Conservation (phyloP, 2,797 vertebrate genomes). For the Myotis planiceps region DNA sequence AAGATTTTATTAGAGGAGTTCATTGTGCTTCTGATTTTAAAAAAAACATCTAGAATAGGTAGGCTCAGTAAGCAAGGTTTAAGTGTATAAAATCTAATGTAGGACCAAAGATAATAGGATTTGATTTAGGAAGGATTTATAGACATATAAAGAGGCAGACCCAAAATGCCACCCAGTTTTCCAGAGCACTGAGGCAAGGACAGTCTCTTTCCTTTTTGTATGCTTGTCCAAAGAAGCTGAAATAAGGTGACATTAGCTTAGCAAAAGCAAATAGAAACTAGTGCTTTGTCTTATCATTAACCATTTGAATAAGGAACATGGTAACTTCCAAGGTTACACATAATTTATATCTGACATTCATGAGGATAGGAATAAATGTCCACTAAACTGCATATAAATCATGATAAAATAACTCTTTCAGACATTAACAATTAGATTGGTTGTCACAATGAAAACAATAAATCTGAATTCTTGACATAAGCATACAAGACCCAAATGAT, state of each 20-base stretch:
- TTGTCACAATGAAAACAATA: constrained; percentile 44
- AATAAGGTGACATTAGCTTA: constrained; percentile 3
- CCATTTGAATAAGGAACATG: constrained; percentile 43
- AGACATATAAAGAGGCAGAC: background rate
- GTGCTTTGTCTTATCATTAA: constrained; percentile 22
- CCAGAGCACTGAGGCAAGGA: background rate
- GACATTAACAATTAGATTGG: constrained; percentile 53
- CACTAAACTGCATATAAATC: constrained; percentile 52
- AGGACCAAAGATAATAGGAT: background rate
- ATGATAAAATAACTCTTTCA: constrained; percentile 56
- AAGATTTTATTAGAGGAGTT: constrained; percentile 34
- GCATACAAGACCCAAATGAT: background rate
- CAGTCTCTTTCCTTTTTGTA: background rate
- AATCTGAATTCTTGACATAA: constrained; percentile 35
- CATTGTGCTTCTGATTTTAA: constrained; percentile 37
- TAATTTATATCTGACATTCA: constrained; percentile 64
- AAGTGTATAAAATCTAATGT: background rate
- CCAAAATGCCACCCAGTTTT: background rate
- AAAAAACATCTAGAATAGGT: background rate
- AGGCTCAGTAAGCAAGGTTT: background rate
- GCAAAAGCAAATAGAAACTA: constrained; percentile 25
- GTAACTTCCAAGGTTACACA: constrained; percentile 58
- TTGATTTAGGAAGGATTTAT: background rate
- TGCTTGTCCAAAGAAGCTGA: background rate
- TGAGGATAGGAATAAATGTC: constrained; percentile 56